phyloP scores from a whole-genome alignment of 2,797 vertebrate genomes.

The Rhinogobio ventralis region DNA sequence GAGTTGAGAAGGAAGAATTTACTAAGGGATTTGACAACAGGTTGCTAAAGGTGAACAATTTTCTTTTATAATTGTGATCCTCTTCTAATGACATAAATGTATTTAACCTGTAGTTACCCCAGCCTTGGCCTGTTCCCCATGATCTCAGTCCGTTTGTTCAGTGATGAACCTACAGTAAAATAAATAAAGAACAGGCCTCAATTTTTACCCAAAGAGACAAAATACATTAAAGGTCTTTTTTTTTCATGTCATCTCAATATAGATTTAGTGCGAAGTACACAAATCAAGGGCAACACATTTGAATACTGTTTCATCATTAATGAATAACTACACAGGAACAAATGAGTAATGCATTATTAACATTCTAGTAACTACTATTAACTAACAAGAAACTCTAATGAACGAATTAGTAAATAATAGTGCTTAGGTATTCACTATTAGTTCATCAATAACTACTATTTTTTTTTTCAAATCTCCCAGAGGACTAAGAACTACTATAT shows the following conservation, averaged over 20 bases:
- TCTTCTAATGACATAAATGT: not conserved
- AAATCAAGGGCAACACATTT: not conserved
- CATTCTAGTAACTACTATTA: too few relatives aligned
- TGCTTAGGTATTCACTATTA: too few relatives aligned
- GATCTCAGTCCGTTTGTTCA: constrained; percentile 34
- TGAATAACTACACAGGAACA: too few relatives aligned
- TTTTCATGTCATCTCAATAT: not conserved
- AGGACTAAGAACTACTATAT: too few relatives aligned
- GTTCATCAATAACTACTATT: too few relatives aligned
- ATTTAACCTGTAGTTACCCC: not conserved
- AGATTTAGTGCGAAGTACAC: not conserved
- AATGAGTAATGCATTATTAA: too few relatives aligned
- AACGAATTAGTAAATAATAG: too few relatives aligned
- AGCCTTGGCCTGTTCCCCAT: not conserved
- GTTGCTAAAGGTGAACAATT: constrained; percentile 80
- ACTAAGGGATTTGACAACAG: constrained; percentile 90
- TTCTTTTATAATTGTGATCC: not conserved
- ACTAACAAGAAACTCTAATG: too few relatives aligned
- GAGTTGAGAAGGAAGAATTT: constrained; percentile 87
- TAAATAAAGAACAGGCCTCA: constrained; percentile 10
- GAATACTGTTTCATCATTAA: too few relatives aligned
- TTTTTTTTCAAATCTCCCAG: too few relatives aligned
- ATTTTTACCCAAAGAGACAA: not conserved
- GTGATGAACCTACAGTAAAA: constrained; percentile 29
- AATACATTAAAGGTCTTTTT: not conserved